Evolutionary conservation across 1,140 invertebrate genomes (phyloP), one percentile per base, ranked within the genome.

Genomic region (Diabrotica virgifera): DNA sequence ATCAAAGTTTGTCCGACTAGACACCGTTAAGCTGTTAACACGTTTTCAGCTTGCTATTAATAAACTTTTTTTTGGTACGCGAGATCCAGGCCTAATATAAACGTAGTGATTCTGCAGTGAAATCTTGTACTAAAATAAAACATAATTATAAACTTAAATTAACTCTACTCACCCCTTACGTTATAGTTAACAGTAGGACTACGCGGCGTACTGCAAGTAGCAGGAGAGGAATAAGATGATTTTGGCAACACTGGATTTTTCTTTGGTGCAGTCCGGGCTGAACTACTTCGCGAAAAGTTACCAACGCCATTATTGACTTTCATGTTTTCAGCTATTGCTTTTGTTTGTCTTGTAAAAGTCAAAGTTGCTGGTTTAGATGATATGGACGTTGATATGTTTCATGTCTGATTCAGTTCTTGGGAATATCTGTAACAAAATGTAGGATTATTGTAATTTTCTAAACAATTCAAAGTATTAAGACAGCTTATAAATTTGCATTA

Each of bases 191-290:
- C 36, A 14, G 63, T 62, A n/a, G 71, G 73, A 64, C 73, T 74
- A 7, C 64, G 58, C 2, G 73, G 69, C 2, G 72, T 57, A 5
- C 69, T 64, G 36, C 68, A 65, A 5, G 73, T 61, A 7, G 69
- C 52, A 7, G 71, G 75, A 3, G 76, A 70, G 9, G 70, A 76
- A 54, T 74, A 74, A 4, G 69, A 73, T 12, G 73, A 74, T 57
- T 74, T 75, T 11, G 71, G 71, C 10, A 74, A 62, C 11, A 55
- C 59, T 5, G 55, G 37, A 7, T 52, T 59, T 58, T 61, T 62
- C 24, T 64, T 60, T 7, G 62, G 51, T n/a, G 62, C 56, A 12
- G 70, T 68, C 24, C 68, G 51, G 9, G 69, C 52, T 36, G 70
- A 72, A 46, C 70, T 65, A 57, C 64, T 72, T 11, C 70, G 63